Conservation (phyloP, 2,113 vertebrate species). For the Vidua macroura region DNA sequence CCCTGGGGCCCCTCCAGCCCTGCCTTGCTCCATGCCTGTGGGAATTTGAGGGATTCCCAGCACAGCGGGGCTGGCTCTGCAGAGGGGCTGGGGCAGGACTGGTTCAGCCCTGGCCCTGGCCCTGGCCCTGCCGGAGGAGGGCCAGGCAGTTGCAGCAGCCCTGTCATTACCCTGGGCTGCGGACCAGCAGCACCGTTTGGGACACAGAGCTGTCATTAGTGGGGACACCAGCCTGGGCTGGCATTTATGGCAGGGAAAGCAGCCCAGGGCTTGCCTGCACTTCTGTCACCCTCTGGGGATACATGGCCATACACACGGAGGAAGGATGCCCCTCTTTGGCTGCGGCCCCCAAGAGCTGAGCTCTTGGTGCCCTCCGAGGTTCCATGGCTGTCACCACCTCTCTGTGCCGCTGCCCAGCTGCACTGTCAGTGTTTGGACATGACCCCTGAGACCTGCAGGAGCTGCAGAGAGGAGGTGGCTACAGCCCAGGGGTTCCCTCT, state of each 20-base stretch:
- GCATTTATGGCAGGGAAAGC: not conserved
- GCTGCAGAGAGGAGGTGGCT: not conserved
- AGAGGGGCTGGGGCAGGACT: not conserved
- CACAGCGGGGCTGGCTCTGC: not conserved
- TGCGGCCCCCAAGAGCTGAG: not conserved
- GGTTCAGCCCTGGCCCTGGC: not conserved
- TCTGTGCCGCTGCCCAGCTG: fast-evolving
- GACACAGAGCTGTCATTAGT: not conserved
- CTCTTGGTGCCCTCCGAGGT: not conserved
- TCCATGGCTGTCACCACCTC: not conserved
- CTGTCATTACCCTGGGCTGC: not conserved
- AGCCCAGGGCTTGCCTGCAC: fast-evolving
- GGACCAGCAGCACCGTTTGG: not conserved
- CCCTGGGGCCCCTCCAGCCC: not conserved
- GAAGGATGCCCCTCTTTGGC: not conserved
- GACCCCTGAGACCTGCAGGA: not conserved
- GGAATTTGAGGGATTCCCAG: not conserved
- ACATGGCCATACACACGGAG: not conserved
- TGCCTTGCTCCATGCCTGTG: fast-evolving
- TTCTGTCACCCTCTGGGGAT: not conserved
- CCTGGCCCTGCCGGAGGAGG: not conserved
- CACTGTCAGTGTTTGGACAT: not conserved
- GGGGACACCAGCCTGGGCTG: not conserved
- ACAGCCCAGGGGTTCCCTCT: not conserved
- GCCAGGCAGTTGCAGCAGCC: not conserved